Evolutionary conservation across 2,888 invertebrate species (phyloP).

Genomic region (Hypselothyrea guttata): DNA sequence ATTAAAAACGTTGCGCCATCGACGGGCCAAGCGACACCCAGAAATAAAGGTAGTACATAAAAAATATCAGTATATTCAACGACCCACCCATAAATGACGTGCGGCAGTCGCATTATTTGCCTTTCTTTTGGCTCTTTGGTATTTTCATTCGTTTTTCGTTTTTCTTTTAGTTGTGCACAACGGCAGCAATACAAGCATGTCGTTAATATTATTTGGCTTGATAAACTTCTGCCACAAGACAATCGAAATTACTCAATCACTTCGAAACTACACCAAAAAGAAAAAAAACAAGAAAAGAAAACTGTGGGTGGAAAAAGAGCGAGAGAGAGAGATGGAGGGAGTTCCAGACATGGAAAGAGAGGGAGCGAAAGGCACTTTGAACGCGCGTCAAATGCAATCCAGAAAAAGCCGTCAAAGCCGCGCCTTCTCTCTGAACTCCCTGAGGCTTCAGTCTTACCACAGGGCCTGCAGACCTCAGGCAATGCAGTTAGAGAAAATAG

Average conservation of each 20-base stretch:
- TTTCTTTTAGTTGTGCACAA: constrained; percentile 21
- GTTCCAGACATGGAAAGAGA: no score
- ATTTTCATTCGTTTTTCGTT: constrained; percentile 7
- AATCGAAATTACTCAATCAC: constrained; percentile 76
- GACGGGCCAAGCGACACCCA: background rate
- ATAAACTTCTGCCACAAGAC: constrained; percentile 77
- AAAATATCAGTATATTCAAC: constrained; percentile 16
- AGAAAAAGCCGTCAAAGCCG: constrained; percentile 60
- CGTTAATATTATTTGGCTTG: constrained; percentile 77
- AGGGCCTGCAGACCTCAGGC: background rate
- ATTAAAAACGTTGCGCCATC: constrained; percentile 68
- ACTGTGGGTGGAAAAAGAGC: constrained; percentile 4
- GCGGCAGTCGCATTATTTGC: constrained; percentile 71
- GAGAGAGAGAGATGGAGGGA: background rate
- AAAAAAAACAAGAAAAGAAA: no score
- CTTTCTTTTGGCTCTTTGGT: constrained; percentile 62
- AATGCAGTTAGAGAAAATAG: background rate
- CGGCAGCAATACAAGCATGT: constrained; percentile 64
- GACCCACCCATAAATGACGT: constrained; percentile 77
- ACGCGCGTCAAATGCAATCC: constrained; percentile 70
- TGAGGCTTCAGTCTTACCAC: constrained; percentile 10
- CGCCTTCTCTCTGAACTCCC: constrained; percentile 49
- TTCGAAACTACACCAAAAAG: constrained; percentile 31
- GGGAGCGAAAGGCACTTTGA: constrained; percentile 42
- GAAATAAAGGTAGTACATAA: background rate